Evolutionary conservation across 2,888 invertebrate genomes (phyloP).

Genomic region (Cryptocheilus praepositus): DNA sequence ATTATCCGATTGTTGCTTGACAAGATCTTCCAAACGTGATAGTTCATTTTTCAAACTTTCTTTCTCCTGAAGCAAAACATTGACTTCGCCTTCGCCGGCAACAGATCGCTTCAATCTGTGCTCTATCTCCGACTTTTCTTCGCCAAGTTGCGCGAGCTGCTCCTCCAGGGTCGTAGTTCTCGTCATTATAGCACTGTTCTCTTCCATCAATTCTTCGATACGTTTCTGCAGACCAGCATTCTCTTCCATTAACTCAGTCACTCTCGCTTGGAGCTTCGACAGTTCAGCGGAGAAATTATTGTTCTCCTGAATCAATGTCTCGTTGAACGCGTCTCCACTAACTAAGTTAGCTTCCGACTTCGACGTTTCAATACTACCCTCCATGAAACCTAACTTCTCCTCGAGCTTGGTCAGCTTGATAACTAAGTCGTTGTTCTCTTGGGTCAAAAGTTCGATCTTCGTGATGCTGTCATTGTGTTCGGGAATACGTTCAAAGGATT

Average conservation of each 20-base stretch:
- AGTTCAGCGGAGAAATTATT: conserved; percentile 56
- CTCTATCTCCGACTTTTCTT: conserved; percentile 10
- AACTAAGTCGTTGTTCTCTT: conserved; percentile 67
- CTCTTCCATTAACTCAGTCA: conserved; percentile 37
- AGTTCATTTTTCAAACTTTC: conserved; percentile 60
- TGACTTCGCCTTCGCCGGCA: conserved; percentile 31
- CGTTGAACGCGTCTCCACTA: conserved; percentile 4
- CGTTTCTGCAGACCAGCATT: conserved; percentile 42
- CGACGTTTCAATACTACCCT: conserved; percentile 17
- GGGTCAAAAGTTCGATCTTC: conserved; percentile 62
- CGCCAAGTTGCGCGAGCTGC: conserved; percentile 9
- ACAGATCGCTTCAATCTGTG: conserved; percentile 12
- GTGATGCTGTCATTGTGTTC: conserved; percentile 57
- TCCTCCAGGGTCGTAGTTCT: conserved; percentile 44
- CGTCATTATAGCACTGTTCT: conserved; percentile 43
- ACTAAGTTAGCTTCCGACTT: conserved; percentile 23
- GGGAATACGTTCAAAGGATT: conserved; percentile 71
- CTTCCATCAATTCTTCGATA: conserved; percentile 39
- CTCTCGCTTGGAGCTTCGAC: conserved; percentile 52
- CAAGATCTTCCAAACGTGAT: conserved; percentile 30
- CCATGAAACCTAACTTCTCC: conserved; percentile 55
- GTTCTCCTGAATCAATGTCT: conserved; percentile 45
- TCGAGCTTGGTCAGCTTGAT: conserved; percentile 66
- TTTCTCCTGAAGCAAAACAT: conserved; percentile 50
- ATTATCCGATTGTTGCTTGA: conserved; percentile 28